phyloP scores from a whole-genome alignment of 2,113 vertebrate species.

The Actenoides hombroni region DNA sequence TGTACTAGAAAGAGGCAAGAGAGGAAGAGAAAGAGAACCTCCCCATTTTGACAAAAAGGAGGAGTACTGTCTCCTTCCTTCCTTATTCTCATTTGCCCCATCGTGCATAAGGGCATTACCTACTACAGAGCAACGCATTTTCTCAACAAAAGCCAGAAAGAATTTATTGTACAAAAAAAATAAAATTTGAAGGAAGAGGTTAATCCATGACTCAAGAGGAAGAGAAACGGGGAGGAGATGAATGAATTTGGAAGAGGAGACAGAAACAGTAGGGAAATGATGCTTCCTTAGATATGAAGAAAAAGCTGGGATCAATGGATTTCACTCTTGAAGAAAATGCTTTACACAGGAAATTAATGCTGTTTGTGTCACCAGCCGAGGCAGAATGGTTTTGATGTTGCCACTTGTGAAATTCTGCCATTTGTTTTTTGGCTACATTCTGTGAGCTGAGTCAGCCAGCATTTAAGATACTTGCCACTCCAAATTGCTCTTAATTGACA shows the following conservation, averaged over 20 bases:
- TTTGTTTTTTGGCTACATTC: neutral
- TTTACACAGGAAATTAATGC: neutral
- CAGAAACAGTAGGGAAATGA: neutral
- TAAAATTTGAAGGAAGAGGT: neutral
- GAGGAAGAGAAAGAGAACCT: neutral
- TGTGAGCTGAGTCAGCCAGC: conserved; percentile 16
- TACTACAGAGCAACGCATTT: neutral
- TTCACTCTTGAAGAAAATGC: neutral
- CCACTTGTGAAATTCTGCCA: neutral
- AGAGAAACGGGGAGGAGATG: neutral
- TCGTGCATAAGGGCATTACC: neutral
- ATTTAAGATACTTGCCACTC: neutral
- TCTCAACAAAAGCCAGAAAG: neutral
- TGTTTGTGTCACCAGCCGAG: neutral
- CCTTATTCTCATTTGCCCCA: neutral
- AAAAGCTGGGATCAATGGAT: neutral
- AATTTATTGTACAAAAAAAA: neutral
- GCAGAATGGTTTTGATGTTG: neutral
- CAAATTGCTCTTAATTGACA: conserved; percentile 45
- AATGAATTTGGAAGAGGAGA: neutral
- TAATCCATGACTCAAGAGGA: neutral
- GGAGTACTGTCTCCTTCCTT: neutral
- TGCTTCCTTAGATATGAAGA: neutral
- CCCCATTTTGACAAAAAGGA: neutral
- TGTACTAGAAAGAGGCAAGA: neutral